phyloP scores from a whole-genome alignment of 2,113 vertebrate species.

The Nipponia nippon region DNA sequence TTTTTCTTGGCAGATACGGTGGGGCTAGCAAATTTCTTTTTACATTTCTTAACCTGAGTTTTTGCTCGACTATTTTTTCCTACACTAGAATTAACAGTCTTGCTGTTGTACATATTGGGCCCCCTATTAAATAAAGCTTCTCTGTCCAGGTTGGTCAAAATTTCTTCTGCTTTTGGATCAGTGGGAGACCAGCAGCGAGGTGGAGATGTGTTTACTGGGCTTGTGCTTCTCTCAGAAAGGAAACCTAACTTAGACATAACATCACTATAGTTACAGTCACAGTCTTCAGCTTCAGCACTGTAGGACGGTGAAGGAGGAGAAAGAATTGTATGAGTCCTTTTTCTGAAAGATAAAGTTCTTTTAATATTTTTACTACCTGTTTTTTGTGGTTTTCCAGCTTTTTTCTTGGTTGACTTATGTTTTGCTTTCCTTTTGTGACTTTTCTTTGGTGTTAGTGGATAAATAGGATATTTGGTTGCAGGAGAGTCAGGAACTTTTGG shows the following conservation, averaged over 20 bases:
- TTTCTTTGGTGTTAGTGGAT: conserved; percentile 89
- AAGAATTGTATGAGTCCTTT: conserved; percentile 73
- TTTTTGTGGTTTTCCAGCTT: conserved; percentile 75
- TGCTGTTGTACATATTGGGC: conserved; percentile 67
- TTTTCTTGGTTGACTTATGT: conserved; percentile 84
- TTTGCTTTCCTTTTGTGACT: conserved; percentile 87
- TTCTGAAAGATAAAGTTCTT: conserved; percentile 78
- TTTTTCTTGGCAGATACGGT: conserved; percentile 73
- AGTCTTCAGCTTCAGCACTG: conserved; percentile 87
- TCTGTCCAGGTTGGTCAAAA: conserved; percentile 76
- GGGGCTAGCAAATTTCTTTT: conserved; percentile 69
- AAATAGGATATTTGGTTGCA: conserved; percentile 87
- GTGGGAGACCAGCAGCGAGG: conserved; percentile 98
- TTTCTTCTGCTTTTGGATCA: conserved; percentile 83
- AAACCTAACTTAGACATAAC: conserved; percentile 97
- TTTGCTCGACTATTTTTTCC: conserved; percentile 71
- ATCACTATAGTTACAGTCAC: conserved; percentile 85
- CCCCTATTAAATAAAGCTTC: conserved; percentile 78
- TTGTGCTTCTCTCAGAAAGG: conserved; percentile 91
- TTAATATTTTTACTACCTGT: conserved; percentile 71
- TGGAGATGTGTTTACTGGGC: conserved; percentile 86
- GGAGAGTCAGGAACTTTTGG: conserved; percentile 93
- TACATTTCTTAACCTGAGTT: conserved; percentile 77
- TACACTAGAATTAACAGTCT: conserved; percentile 46
- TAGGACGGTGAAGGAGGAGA: conserved; percentile 86